phyloP scores from a whole-genome alignment of 1,140 invertebrate species.

The Ceratosolen fusciceps region DNA sequence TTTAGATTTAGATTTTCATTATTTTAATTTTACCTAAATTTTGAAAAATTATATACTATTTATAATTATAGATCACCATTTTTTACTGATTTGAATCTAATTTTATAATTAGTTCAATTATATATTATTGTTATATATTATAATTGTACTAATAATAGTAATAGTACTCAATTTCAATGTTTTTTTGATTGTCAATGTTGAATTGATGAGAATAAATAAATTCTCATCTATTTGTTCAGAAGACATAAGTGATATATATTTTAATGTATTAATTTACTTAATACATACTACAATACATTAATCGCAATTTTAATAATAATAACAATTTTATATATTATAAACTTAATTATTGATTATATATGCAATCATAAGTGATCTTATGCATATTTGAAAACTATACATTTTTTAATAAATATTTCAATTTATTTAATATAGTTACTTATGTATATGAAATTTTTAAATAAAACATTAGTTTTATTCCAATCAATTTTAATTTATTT shows the following conservation, averaged over 20 bases:
- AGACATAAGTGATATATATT: neutral
- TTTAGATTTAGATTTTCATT: too few relatives aligned
- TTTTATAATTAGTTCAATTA: neutral
- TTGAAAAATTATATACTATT: too few relatives aligned
- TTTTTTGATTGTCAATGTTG: constrained; percentile 9
- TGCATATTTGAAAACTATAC: constrained; percentile 18
- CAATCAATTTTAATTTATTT: too few relatives aligned
- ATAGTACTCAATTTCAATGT: too few relatives aligned
- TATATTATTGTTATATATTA: neutral
- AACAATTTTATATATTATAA: neutral
- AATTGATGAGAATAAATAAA: neutral
- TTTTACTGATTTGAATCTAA: too few relatives aligned
- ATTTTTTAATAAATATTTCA: constrained; percentile 6
- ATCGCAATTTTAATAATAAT: neutral
- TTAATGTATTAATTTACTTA: neutral
- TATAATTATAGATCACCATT: too few relatives aligned
- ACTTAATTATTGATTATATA: too few relatives aligned
- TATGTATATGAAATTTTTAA: neutral
- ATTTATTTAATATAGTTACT: neutral
- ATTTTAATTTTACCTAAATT: too few relatives aligned
- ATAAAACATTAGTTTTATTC: too few relatives aligned
- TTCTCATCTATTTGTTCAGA: neutral
- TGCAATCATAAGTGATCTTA: too few relatives aligned
- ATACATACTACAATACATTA: neutral
- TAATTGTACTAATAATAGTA: constrained; percentile 2